Percentiles rank a stretch among this genome's conserved stretches.
Conservation (phyloP, 1,140 invertebrate genomes). For the Drosophila ambigua region DNA sequence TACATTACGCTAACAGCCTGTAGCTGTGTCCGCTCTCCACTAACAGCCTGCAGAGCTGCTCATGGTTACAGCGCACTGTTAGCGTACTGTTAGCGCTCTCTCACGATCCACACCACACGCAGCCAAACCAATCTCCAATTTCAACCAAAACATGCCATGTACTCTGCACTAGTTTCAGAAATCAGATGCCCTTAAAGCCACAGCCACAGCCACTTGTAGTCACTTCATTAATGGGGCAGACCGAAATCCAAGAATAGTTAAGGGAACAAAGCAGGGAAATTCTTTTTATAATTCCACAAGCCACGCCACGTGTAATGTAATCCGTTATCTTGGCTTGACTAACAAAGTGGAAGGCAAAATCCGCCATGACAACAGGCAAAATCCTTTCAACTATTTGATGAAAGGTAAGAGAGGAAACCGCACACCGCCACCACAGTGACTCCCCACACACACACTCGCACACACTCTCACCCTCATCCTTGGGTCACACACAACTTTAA, state of each 20-base stretch:
- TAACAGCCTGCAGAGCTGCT: too few relatives aligned
- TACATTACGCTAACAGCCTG: too few relatives aligned
- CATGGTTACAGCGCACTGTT: too few relatives aligned
- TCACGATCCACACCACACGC: too few relatives aligned
- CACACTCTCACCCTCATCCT: background rate
- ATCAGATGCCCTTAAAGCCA: slow-evolving; percentile 6
- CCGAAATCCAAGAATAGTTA: slow-evolving; percentile 12
- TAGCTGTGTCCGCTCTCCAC: too few relatives aligned
- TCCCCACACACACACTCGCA: background rate
- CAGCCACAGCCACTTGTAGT: slow-evolving; percentile 1
- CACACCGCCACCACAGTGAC: slow-evolving; percentile 28
- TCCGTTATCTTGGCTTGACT: slow-evolving; percentile 28
- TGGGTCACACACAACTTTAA: slow-evolving; percentile 30
- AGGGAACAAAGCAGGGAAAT: slow-evolving; percentile 2
- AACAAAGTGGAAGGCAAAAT: slow-evolving; percentile 29
- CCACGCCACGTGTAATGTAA: slow-evolving; percentile 29
- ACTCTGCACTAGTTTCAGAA: background rate
- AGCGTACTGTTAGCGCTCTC: too few relatives aligned
- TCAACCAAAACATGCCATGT: too few relatives aligned
- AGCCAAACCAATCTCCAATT: too few relatives aligned
- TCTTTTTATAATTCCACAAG: background rate
- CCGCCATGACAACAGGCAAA: slow-evolving; percentile 31
- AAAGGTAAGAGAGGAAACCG: slow-evolving; percentile 29
- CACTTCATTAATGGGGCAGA: slow-evolving; percentile 22
- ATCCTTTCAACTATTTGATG: slow-evolving; percentile 54